These are phyloP conservation scores for Cardiocondyla obscurior DNA, from an alignment of 1,140 invertebrate genomes.

Conservation along the genomic window DNA sequence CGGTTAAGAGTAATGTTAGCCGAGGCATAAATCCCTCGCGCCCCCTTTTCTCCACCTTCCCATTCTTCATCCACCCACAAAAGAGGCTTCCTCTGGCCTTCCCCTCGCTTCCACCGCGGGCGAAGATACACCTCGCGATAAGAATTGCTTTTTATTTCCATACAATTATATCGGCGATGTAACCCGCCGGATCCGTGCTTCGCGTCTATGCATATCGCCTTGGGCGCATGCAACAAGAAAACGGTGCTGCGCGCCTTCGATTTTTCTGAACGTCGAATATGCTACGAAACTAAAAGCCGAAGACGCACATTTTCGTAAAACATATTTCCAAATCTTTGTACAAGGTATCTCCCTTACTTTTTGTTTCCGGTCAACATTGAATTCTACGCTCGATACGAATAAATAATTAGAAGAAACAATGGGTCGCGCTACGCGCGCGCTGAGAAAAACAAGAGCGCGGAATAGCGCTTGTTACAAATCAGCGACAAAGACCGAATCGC, in stretches of 20 bases:
- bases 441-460: not conserved
- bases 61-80: slow-evolving; percentile 58
- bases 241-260: not conserved
- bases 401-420: too few relatives aligned
- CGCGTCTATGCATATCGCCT: slow-evolving; percentile 38
- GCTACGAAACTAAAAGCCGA: not conserved
- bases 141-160: slow-evolving; percentile 64
- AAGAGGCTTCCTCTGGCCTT: not conserved
- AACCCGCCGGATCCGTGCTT: slow-evolving; percentile 46
- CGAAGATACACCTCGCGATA: slow-evolving; percentile 49
- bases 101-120: not conserved
- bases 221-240: not conserved
- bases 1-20: slow-evolving; percentile 70
- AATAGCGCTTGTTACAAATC: not conserved
- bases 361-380: not conserved
- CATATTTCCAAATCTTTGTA: not conserved
- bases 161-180: slow-evolving; percentile 68
- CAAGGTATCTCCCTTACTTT: not conserved
- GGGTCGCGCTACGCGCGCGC: too few relatives aligned
- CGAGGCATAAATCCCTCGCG: slow-evolving; percentile 66
- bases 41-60: slow-evolving; percentile 56
- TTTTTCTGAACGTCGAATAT: not conserved
- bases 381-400: not conserved
- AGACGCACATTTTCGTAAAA: not conserved
- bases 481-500: not conserved